Evolutionary conservation across 2,797 vertebrate species (phyloP), one percentile per base, ranked within the genome.

Genomic region (Rhodeus uyekii): DNA sequence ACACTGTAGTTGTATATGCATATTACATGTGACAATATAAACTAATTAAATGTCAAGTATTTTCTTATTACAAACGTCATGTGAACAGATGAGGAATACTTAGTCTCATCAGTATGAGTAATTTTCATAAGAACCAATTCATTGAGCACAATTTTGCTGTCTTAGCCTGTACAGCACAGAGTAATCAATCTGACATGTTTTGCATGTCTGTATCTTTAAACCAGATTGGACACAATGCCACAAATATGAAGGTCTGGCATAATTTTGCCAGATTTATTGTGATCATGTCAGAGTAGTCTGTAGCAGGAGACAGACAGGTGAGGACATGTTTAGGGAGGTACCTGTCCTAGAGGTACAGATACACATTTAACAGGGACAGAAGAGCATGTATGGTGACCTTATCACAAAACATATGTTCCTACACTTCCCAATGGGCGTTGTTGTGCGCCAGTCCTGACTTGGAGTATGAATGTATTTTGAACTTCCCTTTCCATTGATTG

Each of bases 301-400:
- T 36, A 80, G 13, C n/a, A 58, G 44, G 22, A 81, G 72, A 44
- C 16, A 82, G 79, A 80, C 84, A 87, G 83, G 68, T 81, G 29
- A 78, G 69, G 34, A 64, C 69, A 73, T 79, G 68, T 79, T 76
- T 79, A 76, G 27, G 42, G 53, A 67, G 64, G 65, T 2, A 10
- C 58, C 34, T 53, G 38, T 76, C 44, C 75, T 69, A 46, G 27
- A 79, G 58, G 64, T 75, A 55, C 46, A 80, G 42, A 79, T 74
- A 18, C 22, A 48, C 8, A 19, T 22, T 60, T 69, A 60, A 32
- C 55, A 64, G 53, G 48, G 84, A 53, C 29, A 80, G 44, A 39
- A 39, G 36, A 32, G 19, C 32, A 44, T 13, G 29, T 68, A 68
- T 19, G 32, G 38, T 80, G 84, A 64, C 76, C 64, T 75, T 61